Evolutionary conservation across 1,140 invertebrate species (phyloP).

Genomic region (Neelides sp.): DNA sequence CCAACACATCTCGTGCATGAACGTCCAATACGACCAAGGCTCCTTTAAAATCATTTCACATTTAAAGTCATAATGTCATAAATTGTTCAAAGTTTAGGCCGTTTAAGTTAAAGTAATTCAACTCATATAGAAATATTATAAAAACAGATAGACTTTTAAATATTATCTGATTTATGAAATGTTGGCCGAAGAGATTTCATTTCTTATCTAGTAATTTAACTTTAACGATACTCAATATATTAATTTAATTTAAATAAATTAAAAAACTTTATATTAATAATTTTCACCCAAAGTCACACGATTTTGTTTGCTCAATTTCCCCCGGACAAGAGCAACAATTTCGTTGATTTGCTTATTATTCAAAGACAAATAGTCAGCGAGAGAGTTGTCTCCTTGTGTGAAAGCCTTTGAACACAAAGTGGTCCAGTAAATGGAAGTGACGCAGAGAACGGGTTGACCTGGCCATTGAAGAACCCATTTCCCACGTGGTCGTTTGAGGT

Average conservation of each 20-base stretch:
- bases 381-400: slow-evolving; percentile 39
- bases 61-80: no score
- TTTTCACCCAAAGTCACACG: slow-evolving; percentile 60
- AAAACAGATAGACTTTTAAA: no score
- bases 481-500: slow-evolving; percentile 48
- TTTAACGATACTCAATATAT: no score
- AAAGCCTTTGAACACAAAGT: slow-evolving; percentile 64
- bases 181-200: no score
- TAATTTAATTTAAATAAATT: slow-evolving; percentile 4
- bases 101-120: background rate
- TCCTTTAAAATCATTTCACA: slow-evolving; percentile 47
- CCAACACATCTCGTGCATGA: slow-evolving; percentile 75
- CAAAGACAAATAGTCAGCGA: slow-evolving; percentile 43
- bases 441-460: slow-evolving; percentile 74
- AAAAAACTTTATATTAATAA: background rate
- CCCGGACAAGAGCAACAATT: slow-evolving; percentile 74
- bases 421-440: slow-evolving; percentile 81
- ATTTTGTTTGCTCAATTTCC: slow-evolving; percentile 73
- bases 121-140: background rate
- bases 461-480: slow-evolving; percentile 81
- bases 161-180: no score
- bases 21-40: slow-evolving; percentile 84
- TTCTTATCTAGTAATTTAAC: no score
- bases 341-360: slow-evolving; percentile 62
- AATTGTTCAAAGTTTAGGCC: no score